phyloP scores from a whole-genome alignment of 1,140 invertebrate genomes.

The Hyles vespertilio region DNA sequence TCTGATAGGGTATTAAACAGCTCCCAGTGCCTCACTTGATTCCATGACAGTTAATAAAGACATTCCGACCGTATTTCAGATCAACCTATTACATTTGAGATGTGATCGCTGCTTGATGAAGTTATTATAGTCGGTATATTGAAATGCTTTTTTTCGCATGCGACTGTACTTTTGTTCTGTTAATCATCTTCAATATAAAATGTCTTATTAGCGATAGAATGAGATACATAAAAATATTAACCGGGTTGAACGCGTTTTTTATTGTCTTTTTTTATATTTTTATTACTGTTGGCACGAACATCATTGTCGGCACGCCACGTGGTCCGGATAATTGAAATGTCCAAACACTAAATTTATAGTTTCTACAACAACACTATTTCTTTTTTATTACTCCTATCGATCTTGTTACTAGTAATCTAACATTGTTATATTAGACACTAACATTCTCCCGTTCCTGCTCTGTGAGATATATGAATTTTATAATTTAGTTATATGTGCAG shows the following conservation, averaged over 20 bases:
- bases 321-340: conserved; percentile 69
- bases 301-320: conserved; percentile 62
- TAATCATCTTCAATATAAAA: conserved; percentile 29
- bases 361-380: conserved; percentile 47
- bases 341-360: conserved; percentile 67
- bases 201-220: conserved; percentile 31
- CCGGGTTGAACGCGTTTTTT: conserved; percentile 31
- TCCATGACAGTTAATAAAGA: conserved; percentile 73
- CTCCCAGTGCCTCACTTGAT: conserved; percentile 57
- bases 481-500: no score
- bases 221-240: conserved; percentile 32
- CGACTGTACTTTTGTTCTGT: conserved; percentile 25
- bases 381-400: conserved; percentile 43
- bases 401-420: conserved; percentile 22
- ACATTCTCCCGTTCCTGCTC: not conserved
- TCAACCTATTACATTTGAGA: conserved; percentile 53
- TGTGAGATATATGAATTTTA: no score
- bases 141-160: conserved; percentile 33
- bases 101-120: conserved; percentile 43
- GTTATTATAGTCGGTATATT: conserved; percentile 36
- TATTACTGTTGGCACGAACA: conserved; percentile 68
- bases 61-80: conserved; percentile 65
- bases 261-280: conserved; percentile 49
- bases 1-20: conserved; percentile 68
- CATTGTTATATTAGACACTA: conserved; percentile 21